Evolutionary conservation across 2,797 vertebrate species (phyloP).

Genomic region (Cossypha niveicapilla): DNA sequence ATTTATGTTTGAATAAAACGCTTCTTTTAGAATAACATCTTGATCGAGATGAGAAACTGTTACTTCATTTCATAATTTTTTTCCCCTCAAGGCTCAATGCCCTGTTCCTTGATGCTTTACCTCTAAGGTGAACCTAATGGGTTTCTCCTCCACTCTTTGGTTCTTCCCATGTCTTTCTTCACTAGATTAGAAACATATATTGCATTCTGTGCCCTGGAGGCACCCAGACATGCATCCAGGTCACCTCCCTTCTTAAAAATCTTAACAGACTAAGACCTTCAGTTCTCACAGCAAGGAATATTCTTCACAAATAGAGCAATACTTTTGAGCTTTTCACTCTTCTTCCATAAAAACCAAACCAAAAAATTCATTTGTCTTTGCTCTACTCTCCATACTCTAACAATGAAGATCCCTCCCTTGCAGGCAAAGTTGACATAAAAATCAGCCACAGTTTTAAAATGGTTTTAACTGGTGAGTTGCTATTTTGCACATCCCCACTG

Average conservation of each 20-base stretch:
- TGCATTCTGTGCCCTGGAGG: background rate
- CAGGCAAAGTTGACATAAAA: background rate
- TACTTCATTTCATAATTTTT: background rate
- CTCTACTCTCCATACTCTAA: background rate
- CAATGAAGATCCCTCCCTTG: background rate
- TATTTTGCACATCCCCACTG: background rate
- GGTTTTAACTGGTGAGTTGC: background rate
- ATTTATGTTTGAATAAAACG: background rate
- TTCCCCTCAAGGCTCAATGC: background rate
- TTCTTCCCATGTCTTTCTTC: background rate
- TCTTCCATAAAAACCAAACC: background rate
- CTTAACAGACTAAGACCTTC: background rate
- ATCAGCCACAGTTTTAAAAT: background rate
- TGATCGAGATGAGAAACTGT: background rate
- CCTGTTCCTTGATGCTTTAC: background rate
- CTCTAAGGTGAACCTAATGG: background rate
- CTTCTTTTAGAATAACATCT: background rate
- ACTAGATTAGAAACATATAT: constrained; percentile 1
- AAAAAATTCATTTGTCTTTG: background rate
- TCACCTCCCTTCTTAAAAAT: background rate
- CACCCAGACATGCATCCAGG: background rate
- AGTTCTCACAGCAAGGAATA: background rate
- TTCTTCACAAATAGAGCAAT: background rate
- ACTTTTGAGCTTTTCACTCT: background rate
- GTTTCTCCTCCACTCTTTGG: background rate